Conservation (phyloP, 2,888 invertebrate genomes). For the Bombylius discolor region DNA sequence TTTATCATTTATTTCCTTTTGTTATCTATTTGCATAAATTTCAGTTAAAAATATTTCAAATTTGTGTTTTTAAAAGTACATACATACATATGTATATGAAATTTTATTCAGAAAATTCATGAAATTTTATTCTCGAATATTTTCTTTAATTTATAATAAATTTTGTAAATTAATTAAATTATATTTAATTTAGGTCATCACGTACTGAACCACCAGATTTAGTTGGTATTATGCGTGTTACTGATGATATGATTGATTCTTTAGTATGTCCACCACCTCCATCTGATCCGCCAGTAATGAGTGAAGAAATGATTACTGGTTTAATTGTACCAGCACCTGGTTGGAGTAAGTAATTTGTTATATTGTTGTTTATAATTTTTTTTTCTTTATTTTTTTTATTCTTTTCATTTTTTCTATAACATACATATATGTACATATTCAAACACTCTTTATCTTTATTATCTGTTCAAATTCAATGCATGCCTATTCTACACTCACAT, state of each 20-base stretch:
- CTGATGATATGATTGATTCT: conserved; percentile 92
- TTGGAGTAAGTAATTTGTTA: conserved; percentile 58
- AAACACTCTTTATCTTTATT: not conserved
- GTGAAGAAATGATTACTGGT: conserved; percentile 91
- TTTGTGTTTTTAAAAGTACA: too few species aligned
- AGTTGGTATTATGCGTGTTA: conserved; percentile 66
- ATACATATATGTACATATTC: not conserved
- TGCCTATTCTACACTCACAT: too few species aligned
- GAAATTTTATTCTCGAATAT: too few species aligned
- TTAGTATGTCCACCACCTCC: conserved; percentile 95
- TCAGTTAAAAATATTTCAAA: too few species aligned
- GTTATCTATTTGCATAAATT: too few species aligned
- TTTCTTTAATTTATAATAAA: too few species aligned
- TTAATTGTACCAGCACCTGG: conserved; percentile 94
- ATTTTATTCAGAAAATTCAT: too few species aligned
- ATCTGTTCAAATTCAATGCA: too few species aligned
- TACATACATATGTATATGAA: too few species aligned
- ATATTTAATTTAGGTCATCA: conserved; percentile 46
- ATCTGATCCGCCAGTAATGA: conserved; percentile 81
- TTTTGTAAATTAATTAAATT: too few species aligned
- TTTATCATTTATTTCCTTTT: too few species aligned
- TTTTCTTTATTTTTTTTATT: not conserved
- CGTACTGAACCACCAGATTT: conserved; percentile 69
- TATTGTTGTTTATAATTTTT: not conserved
- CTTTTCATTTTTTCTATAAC: not conserved